Conservation (phyloP, 2,113 vertebrate species). For the Zosterops japonicus region DNA sequence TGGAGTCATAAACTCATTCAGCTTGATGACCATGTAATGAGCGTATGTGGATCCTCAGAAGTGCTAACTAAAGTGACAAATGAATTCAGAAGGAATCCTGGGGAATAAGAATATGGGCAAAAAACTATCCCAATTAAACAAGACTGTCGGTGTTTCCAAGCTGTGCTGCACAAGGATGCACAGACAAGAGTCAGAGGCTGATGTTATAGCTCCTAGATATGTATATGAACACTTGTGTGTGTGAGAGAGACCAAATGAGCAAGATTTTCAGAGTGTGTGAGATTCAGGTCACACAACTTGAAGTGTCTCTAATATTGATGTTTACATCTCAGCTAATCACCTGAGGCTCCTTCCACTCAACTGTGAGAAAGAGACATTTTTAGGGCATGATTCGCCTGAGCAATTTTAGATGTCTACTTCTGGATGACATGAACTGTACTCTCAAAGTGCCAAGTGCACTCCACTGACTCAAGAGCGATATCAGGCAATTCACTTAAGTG, state of each 20-base stretch:
- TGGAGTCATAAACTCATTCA: not conserved
- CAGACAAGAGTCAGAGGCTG: not conserved
- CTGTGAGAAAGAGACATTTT: constrained; percentile 42
- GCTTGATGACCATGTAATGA: not conserved
- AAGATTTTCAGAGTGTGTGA: not conserved
- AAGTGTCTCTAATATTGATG: constrained; percentile 27
- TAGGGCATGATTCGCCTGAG: not conserved
- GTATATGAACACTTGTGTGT: not conserved
- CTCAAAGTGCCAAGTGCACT: not conserved
- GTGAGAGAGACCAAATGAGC: not conserved
- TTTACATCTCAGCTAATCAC: constrained; percentile 49
- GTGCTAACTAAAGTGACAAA: not conserved
- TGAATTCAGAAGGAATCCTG: not conserved
- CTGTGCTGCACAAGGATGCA: not conserved
- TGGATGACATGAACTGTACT: constrained; percentile 5
- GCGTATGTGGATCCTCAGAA: not conserved
- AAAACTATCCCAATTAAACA: not conserved
- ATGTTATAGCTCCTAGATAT: not conserved
- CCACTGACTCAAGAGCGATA: not conserved
- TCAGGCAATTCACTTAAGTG: not conserved
- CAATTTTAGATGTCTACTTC: constrained; percentile 27
- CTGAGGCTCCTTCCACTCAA: constrained; percentile 13
- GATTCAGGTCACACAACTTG: constrained; percentile 14
- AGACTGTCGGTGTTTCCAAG: not conserved
- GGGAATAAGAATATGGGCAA: not conserved